A percentile compares a stretch with the other conserved stretches of the same genome.
Evolutionary conservation across 2,888 invertebrate species (phyloP).

Genomic region (Erebia palarica): DNA sequence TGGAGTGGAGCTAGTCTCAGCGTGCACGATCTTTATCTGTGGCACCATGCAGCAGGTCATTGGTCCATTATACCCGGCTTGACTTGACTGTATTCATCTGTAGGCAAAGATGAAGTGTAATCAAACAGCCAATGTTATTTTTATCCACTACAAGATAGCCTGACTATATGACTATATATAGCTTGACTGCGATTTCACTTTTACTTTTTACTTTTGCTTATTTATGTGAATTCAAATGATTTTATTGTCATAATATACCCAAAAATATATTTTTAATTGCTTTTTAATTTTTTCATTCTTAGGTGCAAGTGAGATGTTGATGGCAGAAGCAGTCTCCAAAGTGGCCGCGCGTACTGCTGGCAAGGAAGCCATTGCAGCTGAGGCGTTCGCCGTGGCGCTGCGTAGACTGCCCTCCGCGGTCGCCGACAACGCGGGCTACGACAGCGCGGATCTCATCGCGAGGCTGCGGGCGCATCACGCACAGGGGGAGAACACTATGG

Average conservation of each 20-base stretch:
- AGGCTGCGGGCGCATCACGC: conserved; percentile 95
- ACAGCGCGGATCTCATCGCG: conserved; percentile 97
- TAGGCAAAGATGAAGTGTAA: too few species aligned
- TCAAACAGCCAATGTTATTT: too few species aligned
- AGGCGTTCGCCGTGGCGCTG: conserved; percentile 95
- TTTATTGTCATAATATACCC: background rate
- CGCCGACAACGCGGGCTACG: conserved; percentile 99
- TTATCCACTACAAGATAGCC: too few species aligned
- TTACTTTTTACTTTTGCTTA: too few species aligned
- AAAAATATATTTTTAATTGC: background rate
- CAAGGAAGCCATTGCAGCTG: conserved; percentile 98
- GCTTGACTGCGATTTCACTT: too few species aligned
- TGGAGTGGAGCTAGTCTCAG: conserved; percentile 96
- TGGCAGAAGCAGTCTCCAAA: conserved; percentile 95
- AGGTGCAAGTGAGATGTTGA: conserved; percentile 97
- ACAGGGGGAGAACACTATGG: conserved; percentile 88
- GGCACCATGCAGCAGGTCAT: conserved; percentile 98
- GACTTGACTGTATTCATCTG: too few species aligned
- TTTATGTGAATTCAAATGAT: too few species aligned
- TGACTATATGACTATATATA: too few species aligned
- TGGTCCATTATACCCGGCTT: conserved; percentile 57
- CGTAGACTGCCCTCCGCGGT: conserved; percentile 96
- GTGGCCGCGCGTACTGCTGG: conserved; percentile 95
- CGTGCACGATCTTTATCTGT: conserved; percentile 97
- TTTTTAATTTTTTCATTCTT: background rate